phyloP scores from a whole-genome alignment of 1,140 invertebrate genomes.

The Lasioglossum baleicum region DNA sequence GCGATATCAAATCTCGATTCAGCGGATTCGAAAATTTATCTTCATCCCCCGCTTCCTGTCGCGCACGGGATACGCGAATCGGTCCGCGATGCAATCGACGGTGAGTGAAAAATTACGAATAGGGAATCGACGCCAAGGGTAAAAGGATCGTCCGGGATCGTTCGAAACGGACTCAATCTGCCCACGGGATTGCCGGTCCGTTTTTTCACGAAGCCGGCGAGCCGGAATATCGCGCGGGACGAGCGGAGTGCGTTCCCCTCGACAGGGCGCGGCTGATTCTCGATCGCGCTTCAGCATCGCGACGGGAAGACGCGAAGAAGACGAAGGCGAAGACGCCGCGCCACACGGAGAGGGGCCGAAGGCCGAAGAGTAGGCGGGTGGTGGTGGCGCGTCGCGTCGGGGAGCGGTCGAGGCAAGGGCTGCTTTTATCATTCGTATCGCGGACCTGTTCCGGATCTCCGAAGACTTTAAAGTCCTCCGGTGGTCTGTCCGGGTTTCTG shows the following conservation, averaged over 20 bases:
- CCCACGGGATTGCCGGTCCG: background rate
- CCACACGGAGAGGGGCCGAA: background rate
- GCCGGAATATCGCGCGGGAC: conserved; percentile 20
- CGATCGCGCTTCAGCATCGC: conserved; percentile 29
- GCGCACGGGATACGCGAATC: too few species aligned
- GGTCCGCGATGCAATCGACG: background rate
- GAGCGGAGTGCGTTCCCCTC: background rate
- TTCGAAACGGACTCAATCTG: background rate
- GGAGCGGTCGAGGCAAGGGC: conserved; percentile 18
- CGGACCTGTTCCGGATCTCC: conserved; percentile 56
- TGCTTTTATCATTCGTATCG: conserved; percentile 66
- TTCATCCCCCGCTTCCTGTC: too few species aligned
- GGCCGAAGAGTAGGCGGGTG: conserved; percentile 2
- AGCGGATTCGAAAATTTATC: too few species aligned
- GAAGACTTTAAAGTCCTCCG: conserved; percentile 54
- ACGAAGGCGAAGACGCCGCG: conserved; percentile 22
- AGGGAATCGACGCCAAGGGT: background rate
- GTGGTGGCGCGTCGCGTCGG: background rate
- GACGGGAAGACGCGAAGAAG: conserved; percentile 18
- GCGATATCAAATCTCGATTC: too few species aligned
- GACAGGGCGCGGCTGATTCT: conserved; percentile 57
- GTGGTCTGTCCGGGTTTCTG: conserved; percentile 32
- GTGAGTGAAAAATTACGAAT: background rate
- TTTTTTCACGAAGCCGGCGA: conserved; percentile 8
- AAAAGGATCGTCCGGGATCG: too few species aligned